Evolutionary conservation across 1,140 invertebrate genomes (phyloP).

Genomic region (Chrysopa pallens): DNA sequence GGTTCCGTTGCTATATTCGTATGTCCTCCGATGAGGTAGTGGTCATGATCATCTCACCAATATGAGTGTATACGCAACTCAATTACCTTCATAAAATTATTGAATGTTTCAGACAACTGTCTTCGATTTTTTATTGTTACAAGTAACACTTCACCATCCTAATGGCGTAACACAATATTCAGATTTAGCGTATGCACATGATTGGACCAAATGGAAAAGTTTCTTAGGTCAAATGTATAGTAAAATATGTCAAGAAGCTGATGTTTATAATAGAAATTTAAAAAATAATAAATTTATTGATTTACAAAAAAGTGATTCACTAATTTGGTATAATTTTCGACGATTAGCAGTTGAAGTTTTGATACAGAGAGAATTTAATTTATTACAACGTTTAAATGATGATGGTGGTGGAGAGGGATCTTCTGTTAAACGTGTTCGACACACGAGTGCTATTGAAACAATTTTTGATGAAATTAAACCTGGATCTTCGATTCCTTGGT

Average conservation of each 20-base stretch:
- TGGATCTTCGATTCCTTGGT: no score
- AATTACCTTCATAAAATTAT: no score
- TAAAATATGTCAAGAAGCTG: slow-evolving; percentile 9
- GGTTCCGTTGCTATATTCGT: no score
- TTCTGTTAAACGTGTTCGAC: no score
- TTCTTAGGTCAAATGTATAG: slow-evolving; percentile 10
- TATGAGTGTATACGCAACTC: no score
- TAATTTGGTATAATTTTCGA: slow-evolving; percentile 8
- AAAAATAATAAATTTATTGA: not conserved
- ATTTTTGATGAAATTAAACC: no score
- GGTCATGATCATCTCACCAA: no score
- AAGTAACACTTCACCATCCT: slow-evolving; percentile 17
- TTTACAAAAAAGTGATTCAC: slow-evolving; percentile 2
- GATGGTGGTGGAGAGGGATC: no score
- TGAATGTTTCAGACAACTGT: not conserved
- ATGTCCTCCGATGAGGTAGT: no score
- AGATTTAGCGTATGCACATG: slow-evolving; percentile 9
- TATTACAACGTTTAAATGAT: no score
- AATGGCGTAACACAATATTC: slow-evolving; percentile 10
- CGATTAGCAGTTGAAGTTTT: slow-evolving; percentile 13
- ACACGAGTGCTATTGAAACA: no score
- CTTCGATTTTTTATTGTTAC: slow-evolving; percentile 14
- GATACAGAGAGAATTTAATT: slow-evolving; percentile 6
- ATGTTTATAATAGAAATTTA: not conserved
- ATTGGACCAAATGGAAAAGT: slow-evolving; percentile 13